phyloP scores from a whole-genome alignment of 2,113 vertebrate species.

The Cheirogaleus medius region DNA sequence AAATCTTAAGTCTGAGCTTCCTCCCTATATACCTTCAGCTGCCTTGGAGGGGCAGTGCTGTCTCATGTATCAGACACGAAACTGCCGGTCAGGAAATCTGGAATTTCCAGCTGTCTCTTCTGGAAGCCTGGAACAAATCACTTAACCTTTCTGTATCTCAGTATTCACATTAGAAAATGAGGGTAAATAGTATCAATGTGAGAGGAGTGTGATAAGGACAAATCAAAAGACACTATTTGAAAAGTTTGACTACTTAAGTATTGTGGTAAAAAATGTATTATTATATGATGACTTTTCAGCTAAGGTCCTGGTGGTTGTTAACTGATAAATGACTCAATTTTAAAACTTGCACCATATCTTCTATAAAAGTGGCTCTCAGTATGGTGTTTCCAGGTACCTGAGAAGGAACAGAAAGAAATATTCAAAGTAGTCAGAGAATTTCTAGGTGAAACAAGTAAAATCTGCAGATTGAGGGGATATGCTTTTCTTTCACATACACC shows the following conservation, averaged over 20 bases:
- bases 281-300: neutral
- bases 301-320: neutral
- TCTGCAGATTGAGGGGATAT: neutral
- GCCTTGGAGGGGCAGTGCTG: constrained; percentile 57
- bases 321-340: neutral
- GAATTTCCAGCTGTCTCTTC: neutral
- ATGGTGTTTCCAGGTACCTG: neutral
- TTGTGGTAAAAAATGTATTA: neutral
- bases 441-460: neutral
- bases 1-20: neutral
- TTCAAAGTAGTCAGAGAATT: neutral
- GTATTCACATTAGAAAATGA: neutral
- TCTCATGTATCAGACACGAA: neutral
- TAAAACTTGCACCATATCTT: neutral
- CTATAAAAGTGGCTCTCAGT: neutral
- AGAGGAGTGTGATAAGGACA: neutral
- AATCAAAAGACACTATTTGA: neutral
- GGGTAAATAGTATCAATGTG: neutral
- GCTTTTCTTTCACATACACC: neutral
- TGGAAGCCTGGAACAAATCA: constrained; percentile 37
- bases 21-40: neutral
- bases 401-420: neutral
- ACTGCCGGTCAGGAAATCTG: neutral
- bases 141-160: constrained; percentile 18
- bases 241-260: neutral